These are phyloP conservation scores for Tenthredo distinguenda DNA, from an alignment of 2,888 invertebrate genomes.

Conservation along the genomic window DNA sequence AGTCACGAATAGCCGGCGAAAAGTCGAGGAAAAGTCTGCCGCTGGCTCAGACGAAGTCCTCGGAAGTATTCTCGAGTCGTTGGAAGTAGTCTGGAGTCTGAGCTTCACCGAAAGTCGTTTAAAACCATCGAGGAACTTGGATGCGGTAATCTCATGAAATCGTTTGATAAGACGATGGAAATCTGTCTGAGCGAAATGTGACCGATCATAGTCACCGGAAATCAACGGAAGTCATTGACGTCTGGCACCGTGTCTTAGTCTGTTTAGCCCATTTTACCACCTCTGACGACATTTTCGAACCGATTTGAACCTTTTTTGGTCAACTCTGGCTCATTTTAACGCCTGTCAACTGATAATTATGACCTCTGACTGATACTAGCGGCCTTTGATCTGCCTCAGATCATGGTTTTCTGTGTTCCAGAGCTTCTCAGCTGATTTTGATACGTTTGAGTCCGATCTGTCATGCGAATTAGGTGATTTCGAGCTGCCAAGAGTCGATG, in stretches of 20 bases:
- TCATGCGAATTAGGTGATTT: not conserved
- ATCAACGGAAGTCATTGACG: not conserved
- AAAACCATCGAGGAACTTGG: not conserved
- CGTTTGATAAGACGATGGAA: not conserved
- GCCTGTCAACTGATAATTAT: not conserved
- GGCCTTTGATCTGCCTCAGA: not conserved
- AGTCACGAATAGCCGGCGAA: not conserved
- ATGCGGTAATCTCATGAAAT: not conserved
- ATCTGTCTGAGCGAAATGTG: not conserved
- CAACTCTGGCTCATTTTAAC: not conserved
- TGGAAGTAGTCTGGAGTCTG: not conserved
- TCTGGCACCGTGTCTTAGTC: too few species aligned
- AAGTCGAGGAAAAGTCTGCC: not conserved
- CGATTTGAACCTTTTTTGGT: not conserved
- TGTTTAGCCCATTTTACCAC: not conserved
- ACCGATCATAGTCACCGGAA: not conserved
- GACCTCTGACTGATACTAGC: not conserved
- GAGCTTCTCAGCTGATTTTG: not conserved
- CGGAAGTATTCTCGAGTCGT: not conserved
- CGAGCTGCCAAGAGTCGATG: not conserved
- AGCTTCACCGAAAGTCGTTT: not conserved
- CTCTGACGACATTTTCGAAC: not conserved
- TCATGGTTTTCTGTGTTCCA: not conserved
- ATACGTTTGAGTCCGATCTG: not conserved
- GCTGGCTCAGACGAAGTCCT: not conserved